Conservation (phyloP, 2,113 vertebrate species). For the Aegotheles bennettii region DNA sequence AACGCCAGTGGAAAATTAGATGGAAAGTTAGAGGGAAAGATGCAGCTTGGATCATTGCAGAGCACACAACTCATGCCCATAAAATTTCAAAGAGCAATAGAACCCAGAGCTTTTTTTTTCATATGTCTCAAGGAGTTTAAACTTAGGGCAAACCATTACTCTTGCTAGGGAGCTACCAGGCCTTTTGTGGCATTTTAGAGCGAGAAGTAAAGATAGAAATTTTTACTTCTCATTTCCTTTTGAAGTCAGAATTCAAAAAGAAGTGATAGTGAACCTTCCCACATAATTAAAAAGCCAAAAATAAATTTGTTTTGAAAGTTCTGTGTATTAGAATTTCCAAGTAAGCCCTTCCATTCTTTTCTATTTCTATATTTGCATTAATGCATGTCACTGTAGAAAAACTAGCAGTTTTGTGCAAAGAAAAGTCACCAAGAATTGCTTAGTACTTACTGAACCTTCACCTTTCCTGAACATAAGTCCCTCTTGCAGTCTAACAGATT, state of each 20-base stretch:
- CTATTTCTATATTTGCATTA: neutral
- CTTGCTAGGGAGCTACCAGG: neutral
- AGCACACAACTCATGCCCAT: neutral
- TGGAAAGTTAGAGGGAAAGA: neutral
- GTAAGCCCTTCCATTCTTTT: neutral
- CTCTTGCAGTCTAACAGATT: neutral
- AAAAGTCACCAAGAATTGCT: neutral
- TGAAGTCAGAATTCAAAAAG: neutral
- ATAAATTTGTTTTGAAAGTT: conserved; percentile 22
- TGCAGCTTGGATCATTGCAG: neutral
- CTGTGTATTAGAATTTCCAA: neutral
- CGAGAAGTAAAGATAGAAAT: neutral
- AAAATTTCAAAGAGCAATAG: neutral
- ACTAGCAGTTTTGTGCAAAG: neutral
- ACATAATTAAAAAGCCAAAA: conserved; percentile 22
- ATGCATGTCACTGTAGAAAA: neutral
- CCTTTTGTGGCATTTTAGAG: neutral
- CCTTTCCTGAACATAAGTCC: neutral
- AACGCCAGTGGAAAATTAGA: neutral
- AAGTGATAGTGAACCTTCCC: conserved; percentile 7
- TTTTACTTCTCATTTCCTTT: conserved; percentile 13
- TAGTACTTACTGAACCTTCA: neutral
- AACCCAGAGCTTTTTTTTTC: neutral
- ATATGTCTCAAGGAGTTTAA: neutral
- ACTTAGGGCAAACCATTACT: neutral